Conservation (phyloP, 23 tunicate genomes). For the Halocynthia aurantium region DNA sequence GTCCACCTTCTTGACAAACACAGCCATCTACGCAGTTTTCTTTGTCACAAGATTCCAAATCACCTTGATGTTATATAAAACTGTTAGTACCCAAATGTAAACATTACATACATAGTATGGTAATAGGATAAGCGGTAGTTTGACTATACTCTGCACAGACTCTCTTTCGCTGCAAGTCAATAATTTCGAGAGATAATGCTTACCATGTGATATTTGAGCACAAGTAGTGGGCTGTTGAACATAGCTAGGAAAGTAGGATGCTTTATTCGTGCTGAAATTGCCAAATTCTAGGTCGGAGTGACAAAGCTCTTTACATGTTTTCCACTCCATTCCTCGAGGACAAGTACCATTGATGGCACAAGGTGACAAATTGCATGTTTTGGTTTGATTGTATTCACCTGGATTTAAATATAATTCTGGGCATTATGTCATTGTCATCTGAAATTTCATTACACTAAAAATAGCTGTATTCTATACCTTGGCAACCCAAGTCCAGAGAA, state of each 20-base stretch:
- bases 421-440: neutral
- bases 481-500: neutral
- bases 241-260: no score
- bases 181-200: neutral
- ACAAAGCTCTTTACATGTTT: constrained; percentile 24
- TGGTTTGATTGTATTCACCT: constrained; percentile 16
- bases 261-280: neutral
- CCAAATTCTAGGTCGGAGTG: neutral
- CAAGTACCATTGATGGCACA: constrained; percentile 40
- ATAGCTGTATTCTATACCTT: neutral
- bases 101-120: no score
- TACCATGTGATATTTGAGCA: constrained; percentile 31
- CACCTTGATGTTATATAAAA: neutral
- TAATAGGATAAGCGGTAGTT: no score
- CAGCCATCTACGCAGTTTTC: constrained; percentile 26
- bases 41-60: constrained; percentile 11
- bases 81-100: neutral
- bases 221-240: constrained; percentile 26
- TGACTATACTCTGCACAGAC: no score
- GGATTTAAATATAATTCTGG: neutral
- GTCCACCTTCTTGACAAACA: constrained; percentile 33
- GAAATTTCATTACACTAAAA: neutral
- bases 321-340: constrained; percentile 36
- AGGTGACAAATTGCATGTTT: constrained; percentile 24
- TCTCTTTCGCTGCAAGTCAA: no score